Evolutionary conservation across 2,797 vertebrate genomes (phyloP), one percentile per base, ranked within the genome.

Genomic region (Lithobates sylvaticus): DNA sequence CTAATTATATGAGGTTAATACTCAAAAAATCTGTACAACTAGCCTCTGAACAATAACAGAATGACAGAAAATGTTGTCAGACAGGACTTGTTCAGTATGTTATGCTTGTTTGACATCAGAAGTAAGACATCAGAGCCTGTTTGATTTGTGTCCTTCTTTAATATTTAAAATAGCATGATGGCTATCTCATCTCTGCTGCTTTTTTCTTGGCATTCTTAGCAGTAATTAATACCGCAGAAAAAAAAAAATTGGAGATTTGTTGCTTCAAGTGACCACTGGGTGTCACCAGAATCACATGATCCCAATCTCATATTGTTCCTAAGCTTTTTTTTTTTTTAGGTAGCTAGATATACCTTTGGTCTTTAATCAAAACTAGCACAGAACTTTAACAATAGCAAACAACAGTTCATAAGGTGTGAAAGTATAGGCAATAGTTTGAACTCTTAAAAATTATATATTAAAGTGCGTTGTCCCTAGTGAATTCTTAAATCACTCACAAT

Each of bases 231-330:
- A 72, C 68, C n/a, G 58, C 36, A 85, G 84, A 21, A 73, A 61
- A 42, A 27, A 76, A 54, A 70, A 13, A 26, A 23, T 15, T 1
- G n/a, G 1, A 21, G 8, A 0, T n/a, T 26, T 23, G 21, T 29
- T 65, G 42, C 16, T 13, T 21, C 0, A 68, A 74, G n/a, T 10
- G 6, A 54, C 71, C 84, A 85, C 70, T 10, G 68, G 71, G 64
- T 86, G 84, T 65, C 84, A 76, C 23, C 16, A 80, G 36, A 78
- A 68, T 67, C 21, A 50, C 77, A 85, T 44, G 12, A 27, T 64
- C 10, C 34, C 26, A 12, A 12, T 1, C 8, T 67, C 10, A 10
- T 10, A 67, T 67, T 0, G 21, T 67, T 27, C 65, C n/a, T 26
- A 23, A n/a, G n/a, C 34, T 36, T 36, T 36, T 36, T 36, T 36